Conservation (phyloP, 2,113 vertebrate species). For the Brachionichthys hirsutus region DNA sequence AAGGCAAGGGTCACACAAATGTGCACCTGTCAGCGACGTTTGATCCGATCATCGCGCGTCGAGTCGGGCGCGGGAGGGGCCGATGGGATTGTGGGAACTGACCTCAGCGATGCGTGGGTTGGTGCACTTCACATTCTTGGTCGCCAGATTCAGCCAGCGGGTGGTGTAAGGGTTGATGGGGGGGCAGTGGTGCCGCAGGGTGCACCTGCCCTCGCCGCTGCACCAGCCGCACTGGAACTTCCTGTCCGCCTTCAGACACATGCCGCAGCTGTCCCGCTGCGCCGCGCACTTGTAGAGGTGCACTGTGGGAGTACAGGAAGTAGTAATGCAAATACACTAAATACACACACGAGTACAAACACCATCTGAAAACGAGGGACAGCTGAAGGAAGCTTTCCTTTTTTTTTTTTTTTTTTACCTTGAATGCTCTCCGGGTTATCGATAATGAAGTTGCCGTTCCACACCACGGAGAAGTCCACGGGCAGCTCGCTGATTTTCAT, state of each 20-base stretch:
- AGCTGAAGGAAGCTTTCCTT: neutral
- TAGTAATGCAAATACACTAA: neutral
- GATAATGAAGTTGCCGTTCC: constrained; percentile 98
- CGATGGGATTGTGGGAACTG: constrained; percentile 47
- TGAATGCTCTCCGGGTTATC: constrained; percentile 95
- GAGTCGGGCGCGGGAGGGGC: constrained; percentile 14
- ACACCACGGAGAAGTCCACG: constrained; percentile 96
- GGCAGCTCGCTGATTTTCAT: constrained; percentile 94
- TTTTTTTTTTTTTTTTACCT: constrained; percentile 77
- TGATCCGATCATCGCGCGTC: constrained; percentile 14
- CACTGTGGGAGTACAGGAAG: constrained; percentile 76
- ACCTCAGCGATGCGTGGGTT: constrained; percentile 98
- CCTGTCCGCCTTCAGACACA: constrained; percentile 93
- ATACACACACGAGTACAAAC: neutral
- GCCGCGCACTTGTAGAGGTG: constrained; percentile 97
- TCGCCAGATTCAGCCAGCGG: constrained; percentile 93
- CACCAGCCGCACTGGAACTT: constrained; percentile 98
- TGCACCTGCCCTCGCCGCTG: constrained; percentile 85
- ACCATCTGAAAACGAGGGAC: neutral
- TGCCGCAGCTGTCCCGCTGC: constrained; percentile 95
- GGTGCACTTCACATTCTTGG: constrained; percentile 92
- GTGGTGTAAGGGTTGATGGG: constrained; percentile 74
- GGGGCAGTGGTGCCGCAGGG: constrained; percentile 85
- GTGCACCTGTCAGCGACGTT: too few relatives aligned
- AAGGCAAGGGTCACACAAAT: too few relatives aligned